Base-by-base conservation (phyloP, 1,140 invertebrate species). In the Phthorimaea operculella region DNA sequence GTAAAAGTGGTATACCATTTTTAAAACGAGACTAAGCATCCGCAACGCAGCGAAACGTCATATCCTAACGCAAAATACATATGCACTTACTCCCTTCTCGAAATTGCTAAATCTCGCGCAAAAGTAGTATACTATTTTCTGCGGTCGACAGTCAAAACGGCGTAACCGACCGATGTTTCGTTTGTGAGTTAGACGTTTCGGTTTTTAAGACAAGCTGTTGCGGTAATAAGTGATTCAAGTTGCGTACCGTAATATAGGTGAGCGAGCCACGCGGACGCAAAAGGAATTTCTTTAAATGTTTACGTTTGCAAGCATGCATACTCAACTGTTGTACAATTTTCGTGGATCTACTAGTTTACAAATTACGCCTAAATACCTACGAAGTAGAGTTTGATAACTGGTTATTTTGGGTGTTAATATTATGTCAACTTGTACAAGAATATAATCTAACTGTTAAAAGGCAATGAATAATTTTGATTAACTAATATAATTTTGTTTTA, bases 1-100 rank as follows among this genome's bases (percentile, higher is more conserved):
- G 57, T 51, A 63, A 66, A 79, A 79, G 67, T 79, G 57, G 76
- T 79, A 79, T 79, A 79, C 76, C 64, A 79, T 70, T 79, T 79
- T 71, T 58, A 62, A 74, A 70, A 66, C 54, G 62, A 52, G 52
- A 56, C 15, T 33, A 33, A n/a, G 6, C 18, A 52, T 39, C 36
- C 36, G 10, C 10, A 3, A 12, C 36, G 15, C 36, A 55, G 14
- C 17, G 58, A 66, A 74, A 68, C 9, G 63, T 16, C 58, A 34
- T 67, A 71, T 70, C 64, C 36, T 39, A 39, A 39, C 36, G 8
- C 36, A 12, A 39, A 39, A 39, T 3, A 9, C 8, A 39, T 39
- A 39, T 42, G 8, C 14, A 66, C 60, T 54, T 77, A 71, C 1
- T 54, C 11, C 71, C 6, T 74, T 76, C 66, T 58, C 21, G 7